phyloP scores from a whole-genome alignment of 2,113 vertebrate genomes.

The Columbina picui region DNA sequence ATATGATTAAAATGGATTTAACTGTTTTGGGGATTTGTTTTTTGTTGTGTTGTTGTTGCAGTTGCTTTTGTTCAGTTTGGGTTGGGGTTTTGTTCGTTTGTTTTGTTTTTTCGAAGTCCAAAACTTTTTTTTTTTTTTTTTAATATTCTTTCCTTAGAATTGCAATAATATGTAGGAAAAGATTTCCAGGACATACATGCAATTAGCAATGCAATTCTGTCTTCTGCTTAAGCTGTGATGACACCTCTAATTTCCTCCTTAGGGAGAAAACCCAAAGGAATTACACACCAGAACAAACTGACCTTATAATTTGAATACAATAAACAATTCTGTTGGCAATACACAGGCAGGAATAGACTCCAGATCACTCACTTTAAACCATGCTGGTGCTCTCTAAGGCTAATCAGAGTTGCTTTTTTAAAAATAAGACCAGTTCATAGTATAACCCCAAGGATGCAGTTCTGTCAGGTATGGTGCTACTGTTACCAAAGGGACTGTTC shows the following conservation, averaged over 20 bases:
- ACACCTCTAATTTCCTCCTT: not conserved
- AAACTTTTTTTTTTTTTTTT: not conserved
- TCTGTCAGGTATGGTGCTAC: not conserved
- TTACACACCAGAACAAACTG: not conserved
- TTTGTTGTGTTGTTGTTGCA: too few relatives aligned
- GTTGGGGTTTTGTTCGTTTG: not conserved
- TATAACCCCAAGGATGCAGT: not conserved
- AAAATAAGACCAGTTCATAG: not conserved
- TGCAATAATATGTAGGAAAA: not conserved
- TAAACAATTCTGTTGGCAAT: not conserved
- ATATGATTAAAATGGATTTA: not conserved
- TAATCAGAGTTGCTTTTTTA: not conserved
- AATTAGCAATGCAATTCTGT: not conserved
- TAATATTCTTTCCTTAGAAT: not conserved
- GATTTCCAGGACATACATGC: not conserved
- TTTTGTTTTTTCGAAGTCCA: not conserved
- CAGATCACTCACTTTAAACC: not conserved
- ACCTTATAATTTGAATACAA: slow-evolving; percentile 26
- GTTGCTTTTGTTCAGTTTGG: too few relatives aligned
- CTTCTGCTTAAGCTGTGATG: not conserved
- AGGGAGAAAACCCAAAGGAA: not conserved
- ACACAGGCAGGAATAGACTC: not conserved
- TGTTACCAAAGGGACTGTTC: not conserved
- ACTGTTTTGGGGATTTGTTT: too few relatives aligned
- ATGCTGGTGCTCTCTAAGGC: not conserved